These are phyloP conservation scores for Proales similis DNA, from an alignment of 1,140 invertebrate genomes.

Conservation along the genomic window DNA sequence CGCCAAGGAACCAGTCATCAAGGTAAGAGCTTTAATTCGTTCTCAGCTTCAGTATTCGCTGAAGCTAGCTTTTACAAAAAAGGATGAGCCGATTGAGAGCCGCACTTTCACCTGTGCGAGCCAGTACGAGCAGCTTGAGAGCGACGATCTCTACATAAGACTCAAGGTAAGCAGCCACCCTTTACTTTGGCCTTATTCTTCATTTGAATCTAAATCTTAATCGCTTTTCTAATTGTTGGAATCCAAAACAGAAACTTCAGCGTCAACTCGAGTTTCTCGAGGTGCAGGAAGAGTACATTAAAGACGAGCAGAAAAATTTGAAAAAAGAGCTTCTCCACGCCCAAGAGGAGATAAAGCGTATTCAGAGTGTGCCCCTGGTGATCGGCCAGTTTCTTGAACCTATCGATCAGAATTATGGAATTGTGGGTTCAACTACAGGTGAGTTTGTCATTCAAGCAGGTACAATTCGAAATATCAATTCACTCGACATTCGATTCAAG, in stretches of 20 bases:
- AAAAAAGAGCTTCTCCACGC: slow-evolving; percentile 96
- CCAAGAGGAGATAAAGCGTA: slow-evolving; percentile 91
- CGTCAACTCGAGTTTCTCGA: slow-evolving; percentile 88
- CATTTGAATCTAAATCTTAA: background rate
- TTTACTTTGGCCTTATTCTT: background rate
- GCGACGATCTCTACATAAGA: slow-evolving; percentile 37
- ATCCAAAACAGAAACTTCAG: slow-evolving; percentile 70
- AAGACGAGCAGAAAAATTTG: slow-evolving; percentile 92
- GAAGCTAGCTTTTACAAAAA: background rate
- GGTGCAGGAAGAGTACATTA: slow-evolving; percentile 96
- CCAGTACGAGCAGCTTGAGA: slow-evolving; percentile 32
- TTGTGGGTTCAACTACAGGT: slow-evolving; percentile 73
- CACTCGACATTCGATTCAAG: too few species aligned
- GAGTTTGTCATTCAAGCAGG: slow-evolving; percentile 23
- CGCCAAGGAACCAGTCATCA: background rate
- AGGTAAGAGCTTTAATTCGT: background rate
- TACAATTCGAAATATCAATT: background rate
- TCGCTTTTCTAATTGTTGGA: too few species aligned
- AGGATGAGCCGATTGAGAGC: slow-evolving; percentile 5
- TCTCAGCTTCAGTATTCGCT: background rate
- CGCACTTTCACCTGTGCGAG: slow-evolving; percentile 13
- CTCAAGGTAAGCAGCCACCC: slow-evolving; percentile 2
- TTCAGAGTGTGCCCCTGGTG: slow-evolving; percentile 90
- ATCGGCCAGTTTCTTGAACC: slow-evolving; percentile 97
- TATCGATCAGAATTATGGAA: slow-evolving; percentile 94